phyloP scores from a whole-genome alignment of 2,797 vertebrate species.

The Phaenicophaeus curvirostris region DNA sequence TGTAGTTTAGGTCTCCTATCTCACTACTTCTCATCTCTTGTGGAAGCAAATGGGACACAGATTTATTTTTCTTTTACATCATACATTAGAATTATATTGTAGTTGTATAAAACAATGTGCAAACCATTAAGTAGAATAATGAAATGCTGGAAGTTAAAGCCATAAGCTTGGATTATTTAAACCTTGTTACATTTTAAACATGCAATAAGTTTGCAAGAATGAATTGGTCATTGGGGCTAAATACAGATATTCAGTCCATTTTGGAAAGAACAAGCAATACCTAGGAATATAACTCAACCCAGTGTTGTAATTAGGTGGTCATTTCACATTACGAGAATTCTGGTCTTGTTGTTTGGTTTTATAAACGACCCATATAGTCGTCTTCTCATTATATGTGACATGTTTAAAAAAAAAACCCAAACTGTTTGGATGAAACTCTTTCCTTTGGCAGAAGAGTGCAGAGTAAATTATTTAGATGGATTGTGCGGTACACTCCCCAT shows the following conservation, averaged over 20 bases:
- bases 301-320: conserved; percentile 48
- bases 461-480: conserved; percentile 40
- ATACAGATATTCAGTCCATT: conserved; percentile 36
- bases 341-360: conserved; percentile 27
- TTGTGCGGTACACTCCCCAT: not conserved
- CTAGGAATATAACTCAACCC: conserved; percentile 47
- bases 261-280: conserved; percentile 57
- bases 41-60: not conserved
- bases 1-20: not conserved
- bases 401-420: not conserved
- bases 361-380: conserved; percentile 26
- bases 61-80: not conserved
- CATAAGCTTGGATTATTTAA: conserved; percentile 57
- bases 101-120: conserved; percentile 52
- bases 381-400: conserved; percentile 24
- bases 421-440: conserved; percentile 26
- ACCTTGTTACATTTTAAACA: conserved; percentile 49
- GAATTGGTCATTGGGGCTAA: conserved; percentile 61
- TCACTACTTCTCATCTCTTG: not conserved
- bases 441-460: conserved; percentile 10
- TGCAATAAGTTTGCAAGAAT: conserved; percentile 55
- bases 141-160: conserved; percentile 58
- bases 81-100: conserved; percentile 16
- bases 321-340: conserved; percentile 35
- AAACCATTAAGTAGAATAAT: conserved; percentile 56